These are phyloP conservation scores for Eulithis testata DNA, from an alignment of 2,888 invertebrate species.

Conservation along the genomic window DNA sequence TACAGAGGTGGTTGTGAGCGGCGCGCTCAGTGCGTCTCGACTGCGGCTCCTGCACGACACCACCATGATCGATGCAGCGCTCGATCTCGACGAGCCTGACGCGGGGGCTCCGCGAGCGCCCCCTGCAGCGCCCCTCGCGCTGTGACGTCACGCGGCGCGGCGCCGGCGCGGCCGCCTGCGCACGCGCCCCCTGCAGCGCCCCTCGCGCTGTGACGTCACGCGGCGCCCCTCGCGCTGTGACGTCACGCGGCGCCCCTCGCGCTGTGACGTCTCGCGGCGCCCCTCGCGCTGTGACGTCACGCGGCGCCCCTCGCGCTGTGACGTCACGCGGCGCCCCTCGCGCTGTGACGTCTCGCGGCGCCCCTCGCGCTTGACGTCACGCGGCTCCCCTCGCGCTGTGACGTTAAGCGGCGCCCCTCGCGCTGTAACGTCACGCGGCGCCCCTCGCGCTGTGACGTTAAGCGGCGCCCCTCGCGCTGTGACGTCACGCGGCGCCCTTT, in stretches of 20 bases:
- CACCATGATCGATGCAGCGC: constrained; percentile 90
- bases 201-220: constrained; percentile 30
- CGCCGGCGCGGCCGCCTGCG: constrained; percentile 5
- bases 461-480: constrained; percentile 14
- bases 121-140: constrained; percentile 29
- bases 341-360: constrained; percentile 31
- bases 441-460: constrained; percentile 17
- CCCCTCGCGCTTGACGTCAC: constrained; percentile 14
- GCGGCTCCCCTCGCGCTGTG: too few relatives aligned
- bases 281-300: constrained; percentile 13
- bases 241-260: constrained; percentile 17
- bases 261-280: constrained; percentile 12
- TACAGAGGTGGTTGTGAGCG: constrained; percentile 58
- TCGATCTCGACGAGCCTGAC: too few relatives aligned
- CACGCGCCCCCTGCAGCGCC: constrained; percentile 30
- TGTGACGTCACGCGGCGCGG: constrained; percentile 29
- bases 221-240: constrained; percentile 19
- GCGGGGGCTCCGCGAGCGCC: too few relatives aligned
- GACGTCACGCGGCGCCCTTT: constrained; percentile 17
- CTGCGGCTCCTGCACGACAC: constrained; percentile 92
- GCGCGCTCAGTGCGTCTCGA: constrained; percentile 87
- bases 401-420: constrained; percentile 34
- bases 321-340: constrained; percentile 34
- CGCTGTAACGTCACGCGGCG: constrained; percentile 30
- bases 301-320: neutral